A percentile compares a stretch with the other conserved stretches of the same genome.
These are phyloP conservation scores for Diogma glabrata DNA, from an alignment of 2,888 invertebrate genomes.

Conservation along the genomic window DNA sequence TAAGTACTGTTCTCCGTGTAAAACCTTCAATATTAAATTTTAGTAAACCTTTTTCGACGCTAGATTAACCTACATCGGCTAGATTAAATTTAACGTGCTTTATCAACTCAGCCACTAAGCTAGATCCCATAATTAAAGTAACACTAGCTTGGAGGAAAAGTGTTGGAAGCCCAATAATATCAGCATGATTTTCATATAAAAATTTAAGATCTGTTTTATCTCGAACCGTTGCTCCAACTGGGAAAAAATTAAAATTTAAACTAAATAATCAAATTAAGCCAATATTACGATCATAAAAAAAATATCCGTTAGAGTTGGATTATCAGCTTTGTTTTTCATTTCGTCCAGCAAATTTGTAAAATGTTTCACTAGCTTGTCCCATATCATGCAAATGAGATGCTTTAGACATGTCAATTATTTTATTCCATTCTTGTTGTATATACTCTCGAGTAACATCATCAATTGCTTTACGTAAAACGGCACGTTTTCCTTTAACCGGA, in stretches of 20 bases:
- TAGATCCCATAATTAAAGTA: slow-evolving; percentile 43
- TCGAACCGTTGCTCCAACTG: slow-evolving; percentile 61
- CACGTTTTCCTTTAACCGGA: slow-evolving; percentile 46
- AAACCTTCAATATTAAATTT: too few species aligned
- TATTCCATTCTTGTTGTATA: slow-evolving; percentile 72
- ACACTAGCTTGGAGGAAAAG: slow-evolving; percentile 74
- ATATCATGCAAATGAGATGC: slow-evolving; percentile 46
- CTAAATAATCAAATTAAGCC: too few species aligned
- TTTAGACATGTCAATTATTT: slow-evolving; percentile 66
- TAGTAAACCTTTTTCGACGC: too few species aligned
- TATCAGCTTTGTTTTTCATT: too few species aligned
- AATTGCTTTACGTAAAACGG: slow-evolving; percentile 44
- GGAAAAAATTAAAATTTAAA: too few species aligned
- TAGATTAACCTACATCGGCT: too few species aligned
- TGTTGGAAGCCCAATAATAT: slow-evolving; percentile 74
- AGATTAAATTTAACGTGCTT: slow-evolving; percentile 54
- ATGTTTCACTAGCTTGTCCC: slow-evolving; percentile 47
- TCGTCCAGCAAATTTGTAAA: too few species aligned
- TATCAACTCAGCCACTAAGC: slow-evolving; percentile 44
- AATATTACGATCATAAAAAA: too few species aligned
- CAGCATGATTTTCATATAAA: slow-evolving; percentile 79
- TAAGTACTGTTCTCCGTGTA: slow-evolving; percentile 96
- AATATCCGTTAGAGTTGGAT: too few species aligned
- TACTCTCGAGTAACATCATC: slow-evolving; percentile 63
- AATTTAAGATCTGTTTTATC: slow-evolving; percentile 56